Conservation (phyloP, 2,113 vertebrate species). For the Guaruba guarouba region DNA sequence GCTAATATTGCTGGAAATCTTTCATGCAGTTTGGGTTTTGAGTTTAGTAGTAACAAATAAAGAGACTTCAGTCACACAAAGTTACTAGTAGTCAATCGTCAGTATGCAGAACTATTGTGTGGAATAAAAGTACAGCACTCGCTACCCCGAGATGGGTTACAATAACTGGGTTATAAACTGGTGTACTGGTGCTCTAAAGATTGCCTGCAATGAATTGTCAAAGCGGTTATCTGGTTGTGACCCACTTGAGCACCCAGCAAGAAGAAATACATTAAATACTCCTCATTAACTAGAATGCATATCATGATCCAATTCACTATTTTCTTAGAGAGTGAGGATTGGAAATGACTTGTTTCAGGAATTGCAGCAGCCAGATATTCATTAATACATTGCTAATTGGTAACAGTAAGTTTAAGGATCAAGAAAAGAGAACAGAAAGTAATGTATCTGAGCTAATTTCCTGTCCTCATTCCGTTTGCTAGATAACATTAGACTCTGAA, state of each 20-base stretch:
- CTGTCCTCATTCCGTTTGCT: conserved; percentile 63
- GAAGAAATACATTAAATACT: conserved; percentile 8
- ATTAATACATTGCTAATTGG: conserved; percentile 58
- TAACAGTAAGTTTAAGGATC: not conserved
- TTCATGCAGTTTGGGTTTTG: not conserved
- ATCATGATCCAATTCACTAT: not conserved
- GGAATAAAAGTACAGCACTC: accelerated
- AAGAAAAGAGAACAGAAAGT: conserved; percentile 50
- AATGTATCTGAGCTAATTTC: conserved; percentile 55
- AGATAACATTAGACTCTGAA: conserved; percentile 30
- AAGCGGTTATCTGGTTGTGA: not conserved
- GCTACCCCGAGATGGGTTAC: not conserved
- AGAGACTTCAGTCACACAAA: not conserved
- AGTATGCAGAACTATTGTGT: accelerated
- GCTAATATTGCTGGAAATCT: not conserved
- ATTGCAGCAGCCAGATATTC: conserved; percentile 41
- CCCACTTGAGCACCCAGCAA: not conserved
- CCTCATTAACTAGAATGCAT: not conserved
- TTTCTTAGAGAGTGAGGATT: conserved; percentile 24
- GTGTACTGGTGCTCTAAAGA: not conserved
- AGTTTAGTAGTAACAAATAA: not conserved
- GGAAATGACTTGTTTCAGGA: conserved; percentile 27
- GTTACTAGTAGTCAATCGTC: not conserved
- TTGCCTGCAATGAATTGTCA: not conserved
- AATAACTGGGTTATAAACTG: not conserved